phyloP scores from a whole-genome alignment of 2,113 vertebrate genomes.

The Procavia capensis region DNA sequence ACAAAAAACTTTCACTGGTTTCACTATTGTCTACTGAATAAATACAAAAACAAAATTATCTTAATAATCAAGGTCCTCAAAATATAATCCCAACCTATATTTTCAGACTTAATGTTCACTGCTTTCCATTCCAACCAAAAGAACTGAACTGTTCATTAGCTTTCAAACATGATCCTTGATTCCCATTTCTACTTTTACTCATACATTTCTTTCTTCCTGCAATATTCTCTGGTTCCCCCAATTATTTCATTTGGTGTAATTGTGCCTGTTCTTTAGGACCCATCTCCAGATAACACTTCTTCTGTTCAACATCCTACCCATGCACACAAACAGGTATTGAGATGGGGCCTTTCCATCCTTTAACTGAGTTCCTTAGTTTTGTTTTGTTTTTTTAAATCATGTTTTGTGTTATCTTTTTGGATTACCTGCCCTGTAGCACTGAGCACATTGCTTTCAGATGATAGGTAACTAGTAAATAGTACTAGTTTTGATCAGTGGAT shows the following conservation, averaged over 20 bases:
- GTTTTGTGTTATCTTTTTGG: conserved; percentile 21
- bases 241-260: background rate
- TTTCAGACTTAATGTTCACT: conserved; percentile 18
- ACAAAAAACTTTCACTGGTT: background rate
- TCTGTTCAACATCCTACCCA: background rate
- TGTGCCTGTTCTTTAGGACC: background rate
- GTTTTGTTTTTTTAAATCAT: background rate
- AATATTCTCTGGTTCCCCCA: background rate
- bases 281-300: background rate
- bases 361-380: background rate
- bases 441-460: background rate
- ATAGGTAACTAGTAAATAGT: background rate
- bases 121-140: background rate
- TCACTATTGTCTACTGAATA: background rate
- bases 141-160: background rate
- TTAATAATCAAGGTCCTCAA: background rate
- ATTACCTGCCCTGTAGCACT: background rate
- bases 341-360: background rate
- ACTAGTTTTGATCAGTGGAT: background rate
- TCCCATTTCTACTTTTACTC: background rate
- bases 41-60: background rate
- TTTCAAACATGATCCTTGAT: background rate
- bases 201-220: background rate
- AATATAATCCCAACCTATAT: background rate
- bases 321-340: background rate